Percentiles rank a stretch among this genome's conserved stretches.
Evolutionary conservation across 1,140 invertebrate species (phyloP).

Genomic region (Drosophila paulistorum): DNA sequence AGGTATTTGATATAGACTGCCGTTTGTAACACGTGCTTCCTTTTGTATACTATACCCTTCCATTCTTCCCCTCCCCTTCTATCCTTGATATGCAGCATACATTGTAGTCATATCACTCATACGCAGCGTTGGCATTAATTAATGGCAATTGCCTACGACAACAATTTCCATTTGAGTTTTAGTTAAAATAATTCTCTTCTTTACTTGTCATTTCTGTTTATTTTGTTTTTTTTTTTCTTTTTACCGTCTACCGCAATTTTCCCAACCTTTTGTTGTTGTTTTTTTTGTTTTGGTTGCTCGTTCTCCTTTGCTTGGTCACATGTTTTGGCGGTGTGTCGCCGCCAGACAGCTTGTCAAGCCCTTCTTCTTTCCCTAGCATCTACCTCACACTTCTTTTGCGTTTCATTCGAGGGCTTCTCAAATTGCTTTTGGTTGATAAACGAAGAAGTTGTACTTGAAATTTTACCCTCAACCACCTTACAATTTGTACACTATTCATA

Average conservation of each 20-base stretch:
- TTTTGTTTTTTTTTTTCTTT: slow-evolving; percentile 1
- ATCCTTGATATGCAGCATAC: neutral
- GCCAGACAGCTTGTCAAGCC: slow-evolving; percentile 18
- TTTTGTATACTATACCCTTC: neutral
- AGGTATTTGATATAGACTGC: slow-evolving; percentile 16
- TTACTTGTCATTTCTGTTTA: slow-evolving; percentile 11
- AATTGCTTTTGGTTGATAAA: slow-evolving; percentile 7
- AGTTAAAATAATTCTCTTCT: neutral
- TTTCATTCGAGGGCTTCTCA: slow-evolving; percentile 21
- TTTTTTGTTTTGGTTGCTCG: neutral
- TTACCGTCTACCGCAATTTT: neutral
- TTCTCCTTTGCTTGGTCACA: slow-evolving; percentile 39
- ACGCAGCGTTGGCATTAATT: slow-evolving; percentile 49
- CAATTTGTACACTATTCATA: neutral
- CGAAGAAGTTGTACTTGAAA: slow-evolving; percentile 3
- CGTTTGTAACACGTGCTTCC: slow-evolving; percentile 62
- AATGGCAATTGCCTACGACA: slow-evolving; percentile 72
- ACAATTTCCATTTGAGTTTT: slow-evolving; percentile 41
- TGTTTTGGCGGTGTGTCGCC: slow-evolving; percentile 48
- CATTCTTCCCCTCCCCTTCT: neutral
- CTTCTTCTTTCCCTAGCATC: slow-evolving; percentile 11
- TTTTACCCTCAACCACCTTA: neutral
- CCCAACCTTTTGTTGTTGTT: neutral
- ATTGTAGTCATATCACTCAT: slow-evolving; percentile 19
- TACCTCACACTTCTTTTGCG: neutral